Percentiles rank a stretch among this genome's conserved stretches.
These are phyloP conservation scores for Trinorchestia longiramus DNA, from an alignment of 1,140 invertebrate genomes.

Conservation along the genomic window DNA sequence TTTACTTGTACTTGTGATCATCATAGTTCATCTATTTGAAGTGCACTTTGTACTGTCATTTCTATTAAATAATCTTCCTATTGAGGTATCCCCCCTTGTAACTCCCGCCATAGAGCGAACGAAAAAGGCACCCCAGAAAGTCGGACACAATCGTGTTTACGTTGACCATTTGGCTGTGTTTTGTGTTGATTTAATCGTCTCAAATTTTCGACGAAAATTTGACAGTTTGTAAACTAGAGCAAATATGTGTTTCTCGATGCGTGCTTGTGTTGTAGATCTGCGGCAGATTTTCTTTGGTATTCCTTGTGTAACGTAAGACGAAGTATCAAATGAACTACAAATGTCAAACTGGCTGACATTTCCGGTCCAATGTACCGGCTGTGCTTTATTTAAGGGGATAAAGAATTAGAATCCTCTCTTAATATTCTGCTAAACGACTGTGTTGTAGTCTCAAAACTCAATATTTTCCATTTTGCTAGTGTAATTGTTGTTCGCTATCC, in stretches of 20 bases:
- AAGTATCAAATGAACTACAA: no score
- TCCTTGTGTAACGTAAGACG: not conserved
- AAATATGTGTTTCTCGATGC: not conserved
- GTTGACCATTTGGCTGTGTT: slow-evolving; percentile 38
- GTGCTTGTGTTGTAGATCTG: not conserved
- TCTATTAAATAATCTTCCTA: slow-evolving; percentile 51
- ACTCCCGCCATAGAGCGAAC: not conserved
- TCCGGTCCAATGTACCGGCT: no score
- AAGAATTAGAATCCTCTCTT: no score
- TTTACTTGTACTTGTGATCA: slow-evolving; percentile 50
- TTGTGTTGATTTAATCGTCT: not conserved
- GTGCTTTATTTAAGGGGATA: no score
- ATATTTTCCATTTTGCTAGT: no score
- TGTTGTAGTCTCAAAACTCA: no score
- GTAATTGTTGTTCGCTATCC: no score
- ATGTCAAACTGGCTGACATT: no score
- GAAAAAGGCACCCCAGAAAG: slow-evolving; percentile 9
- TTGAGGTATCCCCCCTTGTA: slow-evolving; percentile 39
- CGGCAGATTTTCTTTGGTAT: slow-evolving; percentile 1
- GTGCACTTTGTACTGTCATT: slow-evolving; percentile 52
- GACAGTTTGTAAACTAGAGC: not conserved
- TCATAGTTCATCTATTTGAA: slow-evolving; percentile 43
- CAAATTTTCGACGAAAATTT: not conserved
- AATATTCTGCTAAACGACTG: no score
- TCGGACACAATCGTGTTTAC: slow-evolving; percentile 45